Base-by-base conservation (phyloP, 2,888 invertebrate species). In the Rhamnusium bicolor region DNA sequence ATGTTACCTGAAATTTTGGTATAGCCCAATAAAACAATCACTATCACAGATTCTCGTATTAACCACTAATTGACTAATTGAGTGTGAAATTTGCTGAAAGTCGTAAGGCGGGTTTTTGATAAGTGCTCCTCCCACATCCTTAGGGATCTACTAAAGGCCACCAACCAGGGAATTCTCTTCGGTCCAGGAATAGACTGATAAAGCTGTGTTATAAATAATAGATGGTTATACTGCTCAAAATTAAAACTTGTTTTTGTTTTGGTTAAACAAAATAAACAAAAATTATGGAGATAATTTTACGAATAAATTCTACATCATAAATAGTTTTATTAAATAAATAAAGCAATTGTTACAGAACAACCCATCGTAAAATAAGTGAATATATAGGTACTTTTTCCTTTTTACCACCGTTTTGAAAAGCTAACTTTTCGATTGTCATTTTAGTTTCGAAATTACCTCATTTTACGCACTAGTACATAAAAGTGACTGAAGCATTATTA, bases 61-160 rank as follows among this genome's bases (percentile, higher is more conserved):
- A 73, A 73, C 65, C 73, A 73, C 75, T 67, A 77, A 77, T 79
- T 76, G 71, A 80, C 79, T 80, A 80, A 81, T 80, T 79, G 79
- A 77, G 74, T 79, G 79, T 80, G 76, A 79, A 78, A 79, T 79
- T 72, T 46, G 71, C 56, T 46, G 56, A 63, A 65, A 40, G 32
- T 53, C 29, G 24, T 32, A 53, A 63, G 74, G 75, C 73, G 73
- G 72, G 71, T 69, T 72, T 62, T 56, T 49, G 32, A 21, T 40
- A 1, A 14, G 32, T 7, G 73, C 81, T 77, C 83, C 83, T 75
- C 83, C 83, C 76, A 81, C 80, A 76, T 80, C 80, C 80, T 81
- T 79, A 81, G 75, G 79, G 81, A 79, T 74, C 68, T 56, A 29
- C 18, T 40, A 18, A 58, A 46, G 40, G 54, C 73, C 73, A 75